Evolutionary conservation across 2,797 vertebrate species (phyloP), one percentile per base, ranked within the genome.

Genomic region (Cryptoprocta ferox): DNA sequence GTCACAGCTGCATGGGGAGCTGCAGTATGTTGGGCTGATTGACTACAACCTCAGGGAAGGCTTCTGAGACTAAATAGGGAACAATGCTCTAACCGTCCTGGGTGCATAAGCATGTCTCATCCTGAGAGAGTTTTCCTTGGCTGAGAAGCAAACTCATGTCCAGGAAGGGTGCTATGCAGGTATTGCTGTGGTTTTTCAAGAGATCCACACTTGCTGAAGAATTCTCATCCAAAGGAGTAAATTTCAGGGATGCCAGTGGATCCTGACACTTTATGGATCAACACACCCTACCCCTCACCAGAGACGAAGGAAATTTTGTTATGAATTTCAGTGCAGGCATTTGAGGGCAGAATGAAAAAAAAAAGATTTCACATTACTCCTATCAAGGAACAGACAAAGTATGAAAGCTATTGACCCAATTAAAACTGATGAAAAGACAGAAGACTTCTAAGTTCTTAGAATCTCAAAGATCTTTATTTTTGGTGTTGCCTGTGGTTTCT

Each of bases 381-480:
- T 99, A 98, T 92, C 98, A 99, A 98, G 99, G 99, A 95, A 98
- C 99, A 8, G 99, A 99, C 98, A 99, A 99, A 98, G 97, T 99
- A 80, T 99, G 99, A 98, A 99, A 99, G 97, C 99, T 65, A 99
- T 99, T 59, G 99, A 99, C 98, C 99, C 98, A 0, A 99, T 99
- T 98, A 99, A 98, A 97, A 99, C 92, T 11, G 99, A 99, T 95
- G 99, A 99, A 99, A 99, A 81, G 99, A 99, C 98, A 98, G 99
- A 92, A 99, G 99, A 97, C 99, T 99, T 96, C 99, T 99, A 99
- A 99, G 99, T 83, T 99, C 99, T 4, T 99, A 99, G 99, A 99
- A 99, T 98, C 99, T 99, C 18, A 99, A 99, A 99, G 99, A 99
- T 98, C 96, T 99, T 91, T 99, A 99, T 45, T 92, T 97, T 95